phyloP scores from a whole-genome alignment of 2,797 vertebrate species.

The Galago senegalensis region DNA sequence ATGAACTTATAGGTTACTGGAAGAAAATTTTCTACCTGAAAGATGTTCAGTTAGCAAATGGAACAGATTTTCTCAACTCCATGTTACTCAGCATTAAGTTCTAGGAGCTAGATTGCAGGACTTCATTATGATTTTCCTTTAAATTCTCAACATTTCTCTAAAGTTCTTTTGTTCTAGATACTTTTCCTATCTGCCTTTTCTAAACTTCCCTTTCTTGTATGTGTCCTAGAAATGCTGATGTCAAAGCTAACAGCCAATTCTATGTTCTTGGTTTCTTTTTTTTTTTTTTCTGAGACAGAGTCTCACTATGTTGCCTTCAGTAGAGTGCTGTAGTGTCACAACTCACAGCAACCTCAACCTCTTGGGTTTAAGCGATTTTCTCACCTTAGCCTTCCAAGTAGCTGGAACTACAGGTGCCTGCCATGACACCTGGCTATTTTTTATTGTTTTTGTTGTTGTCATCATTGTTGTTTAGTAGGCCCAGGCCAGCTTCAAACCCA shows the following conservation, averaged over 20 bases:
- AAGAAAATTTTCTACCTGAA: background rate
- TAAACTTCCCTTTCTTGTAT: background rate
- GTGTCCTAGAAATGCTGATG: background rate
- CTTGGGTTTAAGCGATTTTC: no score
- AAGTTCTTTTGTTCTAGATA: conserved; percentile 31
- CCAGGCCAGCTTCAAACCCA: no score
- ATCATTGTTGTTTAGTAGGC: no score
- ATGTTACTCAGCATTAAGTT: conserved; percentile 53
- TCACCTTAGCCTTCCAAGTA: no score
- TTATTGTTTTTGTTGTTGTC: no score
- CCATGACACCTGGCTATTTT: no score
- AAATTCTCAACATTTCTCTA: conserved; percentile 27
- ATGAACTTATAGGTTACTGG: conserved; percentile 12
- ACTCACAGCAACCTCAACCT: no score
- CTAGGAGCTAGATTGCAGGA: conserved; percentile 12
- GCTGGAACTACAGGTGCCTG: no score
- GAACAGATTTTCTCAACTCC: background rate
- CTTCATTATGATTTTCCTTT: background rate
- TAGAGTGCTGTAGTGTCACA: no score
- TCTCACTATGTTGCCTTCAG: no score
- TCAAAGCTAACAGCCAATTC: background rate
- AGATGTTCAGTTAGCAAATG: background rate
- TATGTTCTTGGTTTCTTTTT: background rate
- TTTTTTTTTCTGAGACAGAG: no score
- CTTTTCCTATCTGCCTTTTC: background rate